Conservation (phyloP, 2,113 vertebrate genomes). For the Microcebus murinus region DNA sequence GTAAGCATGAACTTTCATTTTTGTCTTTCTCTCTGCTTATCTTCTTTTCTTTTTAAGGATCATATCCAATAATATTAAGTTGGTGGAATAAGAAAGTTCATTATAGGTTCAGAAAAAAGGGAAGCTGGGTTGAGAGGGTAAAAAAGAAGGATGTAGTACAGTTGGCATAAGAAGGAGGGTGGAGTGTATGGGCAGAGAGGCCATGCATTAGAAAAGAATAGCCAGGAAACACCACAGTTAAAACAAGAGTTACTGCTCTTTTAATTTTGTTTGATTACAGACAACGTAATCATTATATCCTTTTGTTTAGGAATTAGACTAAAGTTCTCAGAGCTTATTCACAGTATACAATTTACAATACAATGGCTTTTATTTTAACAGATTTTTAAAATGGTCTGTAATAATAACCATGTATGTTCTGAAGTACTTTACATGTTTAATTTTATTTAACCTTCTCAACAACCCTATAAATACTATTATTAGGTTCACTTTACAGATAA, state of each 20-base stretch:
- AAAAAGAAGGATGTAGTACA: background rate
- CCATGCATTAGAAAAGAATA: too few species aligned
- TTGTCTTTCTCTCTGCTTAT: background rate
- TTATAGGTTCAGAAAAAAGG: background rate
- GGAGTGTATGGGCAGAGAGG: fast-evolving
- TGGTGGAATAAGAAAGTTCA: background rate
- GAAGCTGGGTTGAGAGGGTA: background rate
- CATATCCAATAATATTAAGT: background rate
- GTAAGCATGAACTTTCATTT: too few species aligned
- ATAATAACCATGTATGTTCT: background rate
- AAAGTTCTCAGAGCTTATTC: background rate
- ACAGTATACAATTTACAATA: background rate
- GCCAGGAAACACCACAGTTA: too few species aligned
- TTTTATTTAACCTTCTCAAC: background rate
- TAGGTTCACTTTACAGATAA: too few species aligned
- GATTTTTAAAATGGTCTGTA: background rate
- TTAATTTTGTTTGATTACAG: background rate
- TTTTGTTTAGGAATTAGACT: background rate
- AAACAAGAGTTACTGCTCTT: background rate
- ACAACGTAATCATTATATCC: background rate
- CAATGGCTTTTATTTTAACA: background rate
- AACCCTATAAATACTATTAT: background rate
- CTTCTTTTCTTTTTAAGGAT: background rate
- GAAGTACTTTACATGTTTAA: background rate
- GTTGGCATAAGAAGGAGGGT: fast-evolving